phyloP scores from a whole-genome alignment of 2,113 vertebrate species.

The Indicator maculatus region DNA sequence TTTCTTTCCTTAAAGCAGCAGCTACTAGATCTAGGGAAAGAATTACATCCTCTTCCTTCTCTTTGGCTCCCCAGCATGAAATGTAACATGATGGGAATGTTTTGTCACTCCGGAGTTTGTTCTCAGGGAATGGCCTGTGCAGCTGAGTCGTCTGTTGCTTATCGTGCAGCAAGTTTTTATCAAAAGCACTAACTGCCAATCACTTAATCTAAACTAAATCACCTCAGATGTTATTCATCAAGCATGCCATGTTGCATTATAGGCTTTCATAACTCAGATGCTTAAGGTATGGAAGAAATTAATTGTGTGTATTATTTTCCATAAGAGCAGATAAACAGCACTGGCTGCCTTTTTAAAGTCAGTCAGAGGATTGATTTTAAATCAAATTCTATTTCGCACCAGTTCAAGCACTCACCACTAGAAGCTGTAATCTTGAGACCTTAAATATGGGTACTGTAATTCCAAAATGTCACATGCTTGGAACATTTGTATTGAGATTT shows the following conservation, averaged over 20 bases:
- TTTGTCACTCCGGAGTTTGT: background rate
- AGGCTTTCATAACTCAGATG: conserved; percentile 31
- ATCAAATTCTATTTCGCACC: conserved; percentile 74
- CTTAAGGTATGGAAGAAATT: conserved; percentile 56
- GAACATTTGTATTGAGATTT: conserved; percentile 65
- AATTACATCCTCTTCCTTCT: background rate
- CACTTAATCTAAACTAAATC: conserved; percentile 43
- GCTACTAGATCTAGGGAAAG: conserved; percentile 18
- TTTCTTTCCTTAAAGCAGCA: conserved; percentile 59
- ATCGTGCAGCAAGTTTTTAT: conserved; percentile 13
- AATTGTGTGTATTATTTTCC: conserved; percentile 57
- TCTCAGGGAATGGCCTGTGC: background rate
- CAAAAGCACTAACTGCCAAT: conserved; percentile 29
- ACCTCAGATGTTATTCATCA: conserved; percentile 53
- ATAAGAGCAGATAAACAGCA: conserved; percentile 61
- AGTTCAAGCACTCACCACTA: conserved; percentile 41
- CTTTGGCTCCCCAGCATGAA: conserved; percentile 12
- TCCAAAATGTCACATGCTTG: conserved; percentile 58
- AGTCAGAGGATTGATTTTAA: conserved; percentile 73
- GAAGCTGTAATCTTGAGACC: conserved; percentile 57
- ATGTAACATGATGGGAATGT: background rate
- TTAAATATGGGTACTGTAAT: conserved; percentile 60
- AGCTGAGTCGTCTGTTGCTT: background rate
- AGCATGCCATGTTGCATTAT: conserved; percentile 45
- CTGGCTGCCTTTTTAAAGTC: conserved; percentile 42